Evolutionary conservation across 2,888 invertebrate species (phyloP), one percentile per base, ranked within the genome.

Genomic region (Embidobia sp.): DNA sequence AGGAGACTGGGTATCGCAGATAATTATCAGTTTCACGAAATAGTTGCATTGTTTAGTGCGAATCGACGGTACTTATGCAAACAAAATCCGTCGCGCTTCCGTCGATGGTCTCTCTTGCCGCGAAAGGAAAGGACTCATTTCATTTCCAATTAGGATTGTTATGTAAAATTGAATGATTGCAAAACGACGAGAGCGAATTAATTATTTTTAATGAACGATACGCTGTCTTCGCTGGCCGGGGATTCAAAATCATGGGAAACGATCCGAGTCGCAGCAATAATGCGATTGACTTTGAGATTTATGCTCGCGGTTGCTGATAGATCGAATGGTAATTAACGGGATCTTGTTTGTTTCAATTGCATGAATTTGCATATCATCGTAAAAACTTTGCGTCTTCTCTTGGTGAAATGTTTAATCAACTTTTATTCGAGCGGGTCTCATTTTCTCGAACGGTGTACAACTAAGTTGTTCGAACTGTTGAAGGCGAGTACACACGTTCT

Each of bases 1-100:
- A 66, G 57, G 18, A 29, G 44, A 67, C 40, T 51, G 40, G 67
- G 75, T 72, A 48, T 57, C 46, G 46, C 49, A 48, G 73, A 77
- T 78, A 72, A 78, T 77, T 79, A 78, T 72, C 75, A 64, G 72
- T 63, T 40, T 66, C 67, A 42, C 63, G 51, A 77, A 77, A 81
- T 75, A 46, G 35, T 70, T 73, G 22, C 66, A 70, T 77, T 79
- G 75, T 79, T 57, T 70, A n/a, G 40, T 33, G 46, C 63, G 61
- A 77, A 46, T 79, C 61, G 72, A 75, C 10, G 35, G 49, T 64
- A 70, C 69, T 81, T 77, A 79, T 76, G 72, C 73, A 79, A 67
- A 67, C 67, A 40, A 57, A 70, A 67, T 57, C 16, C 63, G 49
- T 72, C 53, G 37, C 27, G 61, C 22, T 51, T 49, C 51, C 59